Conservation (phyloP, 2,113 vertebrate species). For the Progne subis region DNA sequence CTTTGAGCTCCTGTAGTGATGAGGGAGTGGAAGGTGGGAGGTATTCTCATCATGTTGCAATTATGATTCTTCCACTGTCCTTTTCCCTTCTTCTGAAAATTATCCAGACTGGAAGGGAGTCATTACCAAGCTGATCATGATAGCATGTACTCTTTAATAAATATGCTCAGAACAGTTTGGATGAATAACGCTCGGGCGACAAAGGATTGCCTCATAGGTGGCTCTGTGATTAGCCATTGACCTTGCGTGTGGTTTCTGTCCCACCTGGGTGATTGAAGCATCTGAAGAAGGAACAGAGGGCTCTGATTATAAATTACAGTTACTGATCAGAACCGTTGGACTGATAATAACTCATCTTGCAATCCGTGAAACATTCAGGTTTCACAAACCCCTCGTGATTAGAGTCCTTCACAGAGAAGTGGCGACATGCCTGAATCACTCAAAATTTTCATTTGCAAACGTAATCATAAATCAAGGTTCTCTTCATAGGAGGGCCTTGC, state of each 20-base stretch:
- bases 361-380: conserved; percentile 1
- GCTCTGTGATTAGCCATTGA: conserved; percentile 39
- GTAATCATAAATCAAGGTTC: conserved; percentile 30
- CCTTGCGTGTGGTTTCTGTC: not conserved
- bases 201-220: not conserved
- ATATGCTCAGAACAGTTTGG: not conserved
- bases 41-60: not conserved
- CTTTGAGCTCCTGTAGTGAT: not conserved
- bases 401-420: conserved; percentile 13
- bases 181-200: not conserved
- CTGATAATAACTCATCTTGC: conserved; percentile 10
- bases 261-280: conserved; percentile 2
- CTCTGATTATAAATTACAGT: conserved; percentile 45
- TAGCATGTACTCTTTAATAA: conserved; percentile 21
- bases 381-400: conserved; percentile 32
- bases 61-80: not conserved
- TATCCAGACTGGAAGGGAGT: not conserved
- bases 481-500: not conserved
- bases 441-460: conserved; percentile 14
- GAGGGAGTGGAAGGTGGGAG: not conserved
- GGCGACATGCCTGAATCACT: conserved; percentile 15
- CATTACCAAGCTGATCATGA: not conserved
- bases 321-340: not conserved
- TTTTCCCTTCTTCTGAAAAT: not conserved
- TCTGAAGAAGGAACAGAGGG: conserved; percentile 3